Evolutionary conservation across 2,113 vertebrate species (phyloP).

Genomic region (Lepus timidus): DNA sequence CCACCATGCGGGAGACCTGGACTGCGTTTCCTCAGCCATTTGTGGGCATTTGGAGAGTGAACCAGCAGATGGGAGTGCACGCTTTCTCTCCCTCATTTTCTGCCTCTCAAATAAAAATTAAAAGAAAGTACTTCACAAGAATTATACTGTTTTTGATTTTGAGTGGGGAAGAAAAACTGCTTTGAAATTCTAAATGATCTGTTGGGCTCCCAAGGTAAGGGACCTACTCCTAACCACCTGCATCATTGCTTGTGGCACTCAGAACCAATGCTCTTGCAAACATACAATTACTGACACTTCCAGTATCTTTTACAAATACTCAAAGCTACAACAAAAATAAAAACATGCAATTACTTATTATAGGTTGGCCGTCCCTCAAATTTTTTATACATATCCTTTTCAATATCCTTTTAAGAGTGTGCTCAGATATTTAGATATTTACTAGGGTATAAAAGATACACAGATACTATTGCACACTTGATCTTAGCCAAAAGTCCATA

Average conservation of each 20-base stretch:
- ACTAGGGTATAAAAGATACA: conserved; percentile 35
- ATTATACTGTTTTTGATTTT: conserved; percentile 4
- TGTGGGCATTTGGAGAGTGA: no score
- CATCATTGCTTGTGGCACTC: conserved; percentile 11
- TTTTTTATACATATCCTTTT: conserved; percentile 3
- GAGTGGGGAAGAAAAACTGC: conserved; percentile 22
- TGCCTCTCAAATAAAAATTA: no score
- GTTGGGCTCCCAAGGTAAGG: not conserved
- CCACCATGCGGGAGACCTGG: no score
- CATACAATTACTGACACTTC: conserved; percentile 2
- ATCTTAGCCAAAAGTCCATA: no score
- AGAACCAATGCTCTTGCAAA: conserved; percentile 15
- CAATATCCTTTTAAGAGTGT: conserved; percentile 2
- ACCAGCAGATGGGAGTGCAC: no score
- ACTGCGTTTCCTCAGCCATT: no score
- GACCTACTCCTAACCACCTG: not conserved
- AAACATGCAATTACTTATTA: not conserved
- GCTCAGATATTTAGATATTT: not conserved
- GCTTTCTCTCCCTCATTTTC: no score
- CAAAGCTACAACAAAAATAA: conserved; percentile 52
- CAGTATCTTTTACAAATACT: conserved; percentile 32
- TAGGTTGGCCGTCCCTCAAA: conserved; percentile 10
- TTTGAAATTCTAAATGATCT: not conserved
- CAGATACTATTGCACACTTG: not conserved
- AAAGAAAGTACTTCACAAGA: conserved; percentile 35